A percentile compares a stretch with the other conserved stretches of the same genome.
These are phyloP conservation scores for Caenorhabditis japonica DNA, from an alignment of 2,888 invertebrate species.

Conservation along the genomic window DNA sequence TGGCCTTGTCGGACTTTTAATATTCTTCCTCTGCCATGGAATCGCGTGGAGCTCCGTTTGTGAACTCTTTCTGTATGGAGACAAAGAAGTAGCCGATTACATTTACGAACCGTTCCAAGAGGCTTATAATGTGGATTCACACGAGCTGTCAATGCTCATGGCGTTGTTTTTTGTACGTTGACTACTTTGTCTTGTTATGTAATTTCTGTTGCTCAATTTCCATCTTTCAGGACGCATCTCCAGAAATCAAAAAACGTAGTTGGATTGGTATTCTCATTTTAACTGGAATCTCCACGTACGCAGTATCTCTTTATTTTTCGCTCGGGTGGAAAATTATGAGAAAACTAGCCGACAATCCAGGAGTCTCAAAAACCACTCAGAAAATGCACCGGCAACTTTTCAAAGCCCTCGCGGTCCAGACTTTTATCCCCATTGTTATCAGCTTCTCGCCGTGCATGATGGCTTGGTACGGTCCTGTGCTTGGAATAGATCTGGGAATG, in stretches of 20 bases:
- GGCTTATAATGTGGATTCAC: conserved; percentile 21
- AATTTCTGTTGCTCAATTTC: neutral
- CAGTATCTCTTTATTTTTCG: conserved; percentile 15
- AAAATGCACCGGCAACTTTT: conserved; percentile 42
- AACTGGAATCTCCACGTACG: conserved; percentile 34
- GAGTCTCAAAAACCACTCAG: conserved; percentile 24
- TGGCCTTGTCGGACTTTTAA: conserved; percentile 5
- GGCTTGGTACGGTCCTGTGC: conserved; percentile 37
- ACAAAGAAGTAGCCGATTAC: conserved; percentile 27
- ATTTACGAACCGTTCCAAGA: conserved; percentile 21
- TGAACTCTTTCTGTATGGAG: conserved; percentile 22
- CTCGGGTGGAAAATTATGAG: conserved; percentile 38
- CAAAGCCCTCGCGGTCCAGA: conserved; percentile 42
- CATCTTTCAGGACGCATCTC: conserved; percentile 26
- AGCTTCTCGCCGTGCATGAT: conserved; percentile 46
- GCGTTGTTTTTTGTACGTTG: conserved; percentile 33
- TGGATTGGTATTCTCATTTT: conserved; percentile 39
- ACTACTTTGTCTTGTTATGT: no score
- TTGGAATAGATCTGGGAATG: conserved; percentile 44
- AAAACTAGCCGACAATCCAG: conserved; percentile 37
- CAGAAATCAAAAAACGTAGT: conserved; percentile 3
- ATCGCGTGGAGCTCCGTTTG: conserved; percentile 32
- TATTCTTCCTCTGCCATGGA: conserved; percentile 23
- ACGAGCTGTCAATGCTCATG: conserved; percentile 25
- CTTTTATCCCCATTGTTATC: conserved; percentile 43